Percentiles rank a stretch among this genome's conserved stretches.
Evolutionary conservation across 2,888 invertebrate genomes (phyloP).

Genomic region (Synanthedon tipuliformis): DNA sequence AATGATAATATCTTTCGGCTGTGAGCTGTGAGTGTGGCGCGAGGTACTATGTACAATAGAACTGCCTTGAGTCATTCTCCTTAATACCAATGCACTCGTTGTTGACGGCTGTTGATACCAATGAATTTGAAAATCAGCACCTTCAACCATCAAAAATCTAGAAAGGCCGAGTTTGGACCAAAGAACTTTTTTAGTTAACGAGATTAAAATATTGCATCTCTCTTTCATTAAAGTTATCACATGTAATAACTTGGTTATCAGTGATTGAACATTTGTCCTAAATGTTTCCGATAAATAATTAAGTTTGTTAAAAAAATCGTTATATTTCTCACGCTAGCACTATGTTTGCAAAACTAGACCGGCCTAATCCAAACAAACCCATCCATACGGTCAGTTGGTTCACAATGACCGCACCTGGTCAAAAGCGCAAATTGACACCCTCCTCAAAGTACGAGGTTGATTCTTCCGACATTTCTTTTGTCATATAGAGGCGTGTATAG

Average conservation of each 20-base stretch:
- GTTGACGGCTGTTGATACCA: slow-evolving; percentile 48
- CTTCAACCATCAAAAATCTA: too few relatives aligned
- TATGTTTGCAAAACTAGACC: slow-evolving; percentile 43
- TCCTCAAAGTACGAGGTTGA: slow-evolving; percentile 37
- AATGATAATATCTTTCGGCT: slow-evolving; percentile 60
- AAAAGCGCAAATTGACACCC: slow-evolving; percentile 53
- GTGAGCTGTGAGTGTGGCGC: slow-evolving; percentile 52
- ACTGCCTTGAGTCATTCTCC: slow-evolving; percentile 37
- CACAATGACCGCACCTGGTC: slow-evolving; percentile 59
- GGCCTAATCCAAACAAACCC: slow-evolving; percentile 49
- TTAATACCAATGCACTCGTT: slow-evolving; percentile 25
- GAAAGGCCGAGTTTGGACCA: too few relatives aligned
- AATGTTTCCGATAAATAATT: too few relatives aligned
- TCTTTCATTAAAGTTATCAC: background rate
- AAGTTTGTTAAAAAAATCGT: slow-evolving; percentile 18
- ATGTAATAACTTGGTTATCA: background rate
- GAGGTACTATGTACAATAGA: slow-evolving; percentile 22
- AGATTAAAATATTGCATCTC: too few relatives aligned
- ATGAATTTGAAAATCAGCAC: slow-evolving; percentile 12
- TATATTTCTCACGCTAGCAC: slow-evolving; percentile 53
- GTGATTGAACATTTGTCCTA: too few relatives aligned
- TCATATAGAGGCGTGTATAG: slow-evolving; percentile 45
- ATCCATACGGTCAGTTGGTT: slow-evolving; percentile 58
- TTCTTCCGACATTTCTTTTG: slow-evolving; percentile 48
- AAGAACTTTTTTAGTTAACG: too few relatives aligned